A percentile compares a stretch with the other conserved stretches of the same genome.
Conservation (phyloP, 2,113 vertebrate genomes). For the Ammospiza caudacuta region DNA sequence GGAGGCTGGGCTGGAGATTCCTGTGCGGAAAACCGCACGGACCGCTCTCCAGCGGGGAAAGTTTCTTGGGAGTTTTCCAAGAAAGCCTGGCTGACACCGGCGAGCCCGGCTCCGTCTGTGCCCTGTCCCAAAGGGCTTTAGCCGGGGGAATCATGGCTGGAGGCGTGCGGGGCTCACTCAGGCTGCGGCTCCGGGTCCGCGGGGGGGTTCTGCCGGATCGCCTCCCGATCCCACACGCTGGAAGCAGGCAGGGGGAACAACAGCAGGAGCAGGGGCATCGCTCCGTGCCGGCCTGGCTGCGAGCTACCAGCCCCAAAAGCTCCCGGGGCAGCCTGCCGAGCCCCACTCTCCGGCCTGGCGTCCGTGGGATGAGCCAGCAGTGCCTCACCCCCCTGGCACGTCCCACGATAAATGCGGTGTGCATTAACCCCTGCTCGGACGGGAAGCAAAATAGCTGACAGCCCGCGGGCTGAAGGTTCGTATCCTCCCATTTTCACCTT, state of each 20-base stretch:
- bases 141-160: neutral
- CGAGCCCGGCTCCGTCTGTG: neutral
- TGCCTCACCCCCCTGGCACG: neutral
- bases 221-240: rapidly evolving
- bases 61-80: neutral
- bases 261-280: neutral
- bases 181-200: neutral
- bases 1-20: neutral
- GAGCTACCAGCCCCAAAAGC: rapidly evolving
- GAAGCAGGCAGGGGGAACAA: neutral
- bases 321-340: neutral
- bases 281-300: neutral
- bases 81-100: neutral
- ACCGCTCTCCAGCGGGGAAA: neutral
- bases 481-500: neutral
- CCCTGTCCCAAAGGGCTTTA: rapidly evolving
- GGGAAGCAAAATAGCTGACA: neutral
- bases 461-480: neutral
- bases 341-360: neutral
- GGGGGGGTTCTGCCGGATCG: neutral
- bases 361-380: rapidly evolving
- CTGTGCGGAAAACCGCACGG: neutral
- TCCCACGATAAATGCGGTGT: neutral
- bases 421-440: neutral
- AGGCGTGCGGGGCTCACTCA: neutral